phyloP scores from a whole-genome alignment of 2,797 vertebrate genomes.

The Sebastiscus tertius region DNA sequence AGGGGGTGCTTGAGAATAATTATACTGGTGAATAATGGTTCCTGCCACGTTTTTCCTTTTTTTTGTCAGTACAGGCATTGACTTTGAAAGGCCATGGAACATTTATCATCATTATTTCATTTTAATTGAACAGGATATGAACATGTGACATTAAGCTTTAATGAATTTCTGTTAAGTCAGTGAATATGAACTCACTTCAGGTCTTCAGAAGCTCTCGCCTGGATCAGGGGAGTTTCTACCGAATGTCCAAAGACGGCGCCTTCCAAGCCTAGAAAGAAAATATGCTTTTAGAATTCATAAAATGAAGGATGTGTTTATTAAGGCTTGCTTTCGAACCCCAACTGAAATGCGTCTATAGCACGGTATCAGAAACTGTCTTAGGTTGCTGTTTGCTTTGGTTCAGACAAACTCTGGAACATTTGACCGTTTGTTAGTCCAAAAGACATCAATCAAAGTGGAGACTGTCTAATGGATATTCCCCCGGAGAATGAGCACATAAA shows the following conservation, averaged over 20 bases:
- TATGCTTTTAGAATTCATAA: neutral
- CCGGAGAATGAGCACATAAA: no score
- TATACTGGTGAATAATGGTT: slow-evolving; percentile 56
- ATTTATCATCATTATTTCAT: slow-evolving; percentile 60
- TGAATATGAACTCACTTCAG: slow-evolving; percentile 85
- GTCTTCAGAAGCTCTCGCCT: slow-evolving; percentile 88
- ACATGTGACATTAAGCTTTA: slow-evolving; percentile 65
- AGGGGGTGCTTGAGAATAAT: slow-evolving; percentile 49
- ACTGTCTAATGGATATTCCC: no score
- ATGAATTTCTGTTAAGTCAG: slow-evolving; percentile 47
- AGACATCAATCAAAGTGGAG: no score
- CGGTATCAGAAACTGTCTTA: neutral
- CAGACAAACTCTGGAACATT: neutral
- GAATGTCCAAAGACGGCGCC: slow-evolving; percentile 92
- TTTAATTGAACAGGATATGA: slow-evolving; percentile 69
- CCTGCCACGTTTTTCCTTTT: slow-evolving; percentile 5
- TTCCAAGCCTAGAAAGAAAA: slow-evolving; percentile 83
- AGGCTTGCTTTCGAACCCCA: neutral
- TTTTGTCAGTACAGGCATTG: neutral
- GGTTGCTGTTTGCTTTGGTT: neutral
- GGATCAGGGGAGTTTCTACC: slow-evolving; percentile 92
- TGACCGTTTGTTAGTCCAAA: neutral
- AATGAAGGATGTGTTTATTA: neutral
- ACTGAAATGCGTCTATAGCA: neutral
- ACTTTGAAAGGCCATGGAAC: slow-evolving; percentile 59